Base-by-base conservation (phyloP, 1,140 invertebrate species). In the Brachionus plicatilis region DNA sequence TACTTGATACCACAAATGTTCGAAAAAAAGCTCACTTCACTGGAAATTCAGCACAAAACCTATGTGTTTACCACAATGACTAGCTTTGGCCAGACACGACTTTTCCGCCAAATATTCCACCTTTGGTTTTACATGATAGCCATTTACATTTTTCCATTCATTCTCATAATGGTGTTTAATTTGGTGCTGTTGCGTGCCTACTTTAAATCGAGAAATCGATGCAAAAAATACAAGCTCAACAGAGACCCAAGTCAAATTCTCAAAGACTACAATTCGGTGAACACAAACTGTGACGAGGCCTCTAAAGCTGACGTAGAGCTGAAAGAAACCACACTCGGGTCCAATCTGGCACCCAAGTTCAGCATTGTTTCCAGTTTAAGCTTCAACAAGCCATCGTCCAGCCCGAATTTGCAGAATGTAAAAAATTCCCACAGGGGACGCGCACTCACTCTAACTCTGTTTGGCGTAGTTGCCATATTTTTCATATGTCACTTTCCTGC, bases 1-100 rank as follows among this genome's bases (percentile, higher is more conserved):
- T 82, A 82, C 45, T 65, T 82, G 24, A 82, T 82, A 65, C 79
- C 79, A 20, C 79, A 82, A 82, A 65, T 65, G 53, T 82, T 82
- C 37, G 79, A 82, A 24, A 82, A 82, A 47, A 37, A n/a, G 3
- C 60, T 82, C 1, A 82, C n/a, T 11, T 65, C 24, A 17, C 45
- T 82, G 8, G 53, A 82, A 24, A 68, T 82, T n/a, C 79, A 82
- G 27, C 20, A 82, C 27, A 60, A 68, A 27, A 65, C 79, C 17
- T 82, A 82, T 82, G 65, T 82, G 0, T 82, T 82, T 20, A 68
- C 50, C 1, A 82, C 79, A 3, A 60, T 82, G 9, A 82, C 79
- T 12, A 45, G 12, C 17, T 65, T 68, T 60, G 79, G 79, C 33
- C n/a, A 68, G 65, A 65, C 53, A 8, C 41, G 41, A n/a, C 20